Conservation (phyloP, 1,140 invertebrate species). For the Drosophila neocordata region DNA sequence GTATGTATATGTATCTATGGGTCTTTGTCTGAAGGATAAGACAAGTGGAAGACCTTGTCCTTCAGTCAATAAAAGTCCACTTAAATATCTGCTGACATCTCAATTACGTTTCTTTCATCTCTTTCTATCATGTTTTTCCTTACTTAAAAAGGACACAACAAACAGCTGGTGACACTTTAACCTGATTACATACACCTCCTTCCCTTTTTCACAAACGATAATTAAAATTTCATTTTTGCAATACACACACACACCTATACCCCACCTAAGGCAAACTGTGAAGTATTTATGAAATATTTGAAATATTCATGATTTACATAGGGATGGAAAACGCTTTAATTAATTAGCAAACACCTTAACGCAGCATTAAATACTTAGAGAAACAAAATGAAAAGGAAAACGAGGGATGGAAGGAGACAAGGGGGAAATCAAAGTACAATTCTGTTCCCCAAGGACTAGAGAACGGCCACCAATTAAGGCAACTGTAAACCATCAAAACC, state of each 20-base stretch:
- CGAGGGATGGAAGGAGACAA: background rate
- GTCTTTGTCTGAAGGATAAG: conserved; percentile 21
- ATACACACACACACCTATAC: background rate
- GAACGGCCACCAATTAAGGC: conserved; percentile 16
- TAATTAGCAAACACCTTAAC: conserved; percentile 22
- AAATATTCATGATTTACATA: conserved; percentile 16
- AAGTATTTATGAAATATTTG: conserved; percentile 37
- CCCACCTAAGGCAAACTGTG: background rate
- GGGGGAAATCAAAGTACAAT: conserved; percentile 9
- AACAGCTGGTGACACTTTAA: conserved; percentile 15
- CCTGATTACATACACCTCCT: conserved; percentile 8
- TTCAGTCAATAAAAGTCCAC: conserved; percentile 76
- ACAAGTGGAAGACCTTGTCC: conserved; percentile 28
- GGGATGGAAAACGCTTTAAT: conserved; percentile 19
- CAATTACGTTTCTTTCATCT: conserved; percentile 72
- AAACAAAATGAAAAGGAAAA: background rate
- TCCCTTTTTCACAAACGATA: conserved; percentile 30
- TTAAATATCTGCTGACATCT: conserved; percentile 79
- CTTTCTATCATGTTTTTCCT: conserved; percentile 31
- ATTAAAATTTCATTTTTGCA: conserved; percentile 43
- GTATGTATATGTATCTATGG: background rate
- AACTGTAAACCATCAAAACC: conserved; percentile 25
- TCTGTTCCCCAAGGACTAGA: conserved; percentile 12
- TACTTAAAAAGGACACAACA: background rate
- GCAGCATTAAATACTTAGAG: conserved; percentile 14